These are phyloP conservation scores for Dendropsophus ebraccatus DNA, from an alignment of 2,113 vertebrate genomes.

Conservation along the genomic window DNA sequence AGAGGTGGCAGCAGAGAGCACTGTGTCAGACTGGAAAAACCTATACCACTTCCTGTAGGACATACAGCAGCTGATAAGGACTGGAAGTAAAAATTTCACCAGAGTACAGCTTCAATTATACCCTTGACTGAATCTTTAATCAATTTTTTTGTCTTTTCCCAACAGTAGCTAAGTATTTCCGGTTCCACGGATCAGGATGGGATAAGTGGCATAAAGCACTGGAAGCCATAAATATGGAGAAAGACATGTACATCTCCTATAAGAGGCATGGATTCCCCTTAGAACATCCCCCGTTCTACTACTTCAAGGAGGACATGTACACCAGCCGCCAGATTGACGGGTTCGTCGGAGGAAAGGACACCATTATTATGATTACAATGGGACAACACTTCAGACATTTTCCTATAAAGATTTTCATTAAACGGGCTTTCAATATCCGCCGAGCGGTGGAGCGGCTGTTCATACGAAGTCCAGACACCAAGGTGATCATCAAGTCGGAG, in stretches of 20 bases:
- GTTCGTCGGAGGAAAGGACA: constrained; percentile 46
- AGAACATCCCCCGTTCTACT: constrained; percentile 22
- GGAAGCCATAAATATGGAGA: constrained; percentile 54
- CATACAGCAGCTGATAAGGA: too few species aligned
- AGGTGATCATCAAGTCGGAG: constrained; percentile 61
- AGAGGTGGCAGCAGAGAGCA: too few species aligned
- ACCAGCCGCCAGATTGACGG: constrained; percentile 47
- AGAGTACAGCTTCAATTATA: too few species aligned
- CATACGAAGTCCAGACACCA: constrained; percentile 50
- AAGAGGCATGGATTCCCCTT: constrained; percentile 60
- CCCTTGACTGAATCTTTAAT: not conserved
- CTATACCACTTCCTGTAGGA: too few species aligned
- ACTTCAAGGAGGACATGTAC: constrained; percentile 59
- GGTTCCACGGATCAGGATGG: not conserved
- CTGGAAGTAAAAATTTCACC: too few species aligned
- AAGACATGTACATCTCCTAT: constrained; percentile 59
- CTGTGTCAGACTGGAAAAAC: too few species aligned
- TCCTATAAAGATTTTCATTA: constrained; percentile 52
- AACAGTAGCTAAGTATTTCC: constrained; percentile 37
- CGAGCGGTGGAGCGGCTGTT: constrained; percentile 43
- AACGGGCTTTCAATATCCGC: not conserved
- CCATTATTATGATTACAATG: constrained; percentile 37
- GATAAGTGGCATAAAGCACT: not conserved
- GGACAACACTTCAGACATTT: constrained; percentile 64
- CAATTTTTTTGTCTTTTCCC: not conserved